Evolutionary conservation across 30 jellyfish, hydroid and myxozoan genomes (phyloP).

Genomic region (Aurelia sp.): DNA sequence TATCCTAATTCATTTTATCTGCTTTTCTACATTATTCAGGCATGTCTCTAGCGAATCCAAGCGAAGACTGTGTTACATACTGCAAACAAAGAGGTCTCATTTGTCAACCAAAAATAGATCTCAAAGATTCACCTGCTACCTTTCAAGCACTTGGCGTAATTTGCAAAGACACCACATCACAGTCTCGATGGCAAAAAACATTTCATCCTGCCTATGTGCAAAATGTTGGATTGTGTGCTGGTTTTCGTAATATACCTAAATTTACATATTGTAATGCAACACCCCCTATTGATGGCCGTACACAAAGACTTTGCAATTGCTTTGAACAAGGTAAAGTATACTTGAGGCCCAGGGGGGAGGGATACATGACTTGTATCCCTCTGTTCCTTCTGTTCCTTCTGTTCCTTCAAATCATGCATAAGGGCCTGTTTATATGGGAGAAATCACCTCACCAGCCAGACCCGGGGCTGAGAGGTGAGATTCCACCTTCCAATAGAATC

Average conservation of each 20-base stretch:
- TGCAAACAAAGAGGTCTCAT: slow-evolving; percentile 11
- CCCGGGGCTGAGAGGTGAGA: no score
- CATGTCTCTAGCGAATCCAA: slow-evolving; percentile 15
- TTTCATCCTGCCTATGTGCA: slow-evolving; percentile 38
- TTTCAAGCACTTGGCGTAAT: slow-evolving; percentile 15
- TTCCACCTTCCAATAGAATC: no score
- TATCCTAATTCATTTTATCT: background rate
- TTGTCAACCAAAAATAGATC: slow-evolving; percentile 37
- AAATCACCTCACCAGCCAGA: no score
- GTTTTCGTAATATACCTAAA: slow-evolving; percentile 18
- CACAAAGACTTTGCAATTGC: slow-evolving; percentile 60
- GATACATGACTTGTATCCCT: no score
- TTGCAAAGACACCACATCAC: slow-evolving; percentile 20
- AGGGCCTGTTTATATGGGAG: no score
- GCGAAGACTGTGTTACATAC: slow-evolving; percentile 17
- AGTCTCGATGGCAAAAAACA: slow-evolving; percentile 24
- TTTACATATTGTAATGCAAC: slow-evolving; percentile 39
- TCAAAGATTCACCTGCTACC: slow-evolving; percentile 12
- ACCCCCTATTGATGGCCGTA: slow-evolving; percentile 55
- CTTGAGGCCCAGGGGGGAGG: no score
- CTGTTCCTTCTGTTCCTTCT: no score
- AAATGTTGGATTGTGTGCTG: slow-evolving; percentile 41
- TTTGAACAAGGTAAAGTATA: slow-evolving; percentile 41
- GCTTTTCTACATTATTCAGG: slow-evolving; percentile 9
- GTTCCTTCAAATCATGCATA: no score